Evolutionary conservation across 2,888 invertebrate species (phyloP).

Genomic region (Gryllus longicercus): DNA sequence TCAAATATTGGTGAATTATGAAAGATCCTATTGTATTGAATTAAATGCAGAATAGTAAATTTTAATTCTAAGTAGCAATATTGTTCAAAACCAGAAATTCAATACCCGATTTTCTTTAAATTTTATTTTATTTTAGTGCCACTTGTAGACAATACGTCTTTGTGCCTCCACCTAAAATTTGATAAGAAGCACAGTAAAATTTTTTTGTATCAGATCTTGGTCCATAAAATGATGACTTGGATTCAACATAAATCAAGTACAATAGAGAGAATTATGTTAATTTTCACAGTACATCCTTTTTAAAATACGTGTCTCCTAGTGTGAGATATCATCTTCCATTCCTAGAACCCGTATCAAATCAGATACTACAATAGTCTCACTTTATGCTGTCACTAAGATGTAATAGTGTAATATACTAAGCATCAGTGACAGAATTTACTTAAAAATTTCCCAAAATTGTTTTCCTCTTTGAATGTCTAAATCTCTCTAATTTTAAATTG

Average conservation of each 20-base stretch:
- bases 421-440: not conserved
- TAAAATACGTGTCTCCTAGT: not conserved
- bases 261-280: not conserved
- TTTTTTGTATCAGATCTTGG: not conserved
- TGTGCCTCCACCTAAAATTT: not conserved
- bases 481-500: not conserved
- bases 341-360: not conserved
- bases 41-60: not conserved
- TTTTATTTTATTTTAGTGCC: not conserved
- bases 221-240: not conserved
- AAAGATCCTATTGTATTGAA: not conserved
- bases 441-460: not conserved
- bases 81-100: not conserved
- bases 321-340: not conserved
- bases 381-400: not conserved
- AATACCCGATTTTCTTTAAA: not conserved
- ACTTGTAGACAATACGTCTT: not conserved
- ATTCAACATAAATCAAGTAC: not conserved
- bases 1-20: slow-evolving; percentile 17
- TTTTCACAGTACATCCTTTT: not conserved
- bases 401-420: not conserved
- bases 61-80: not conserved
- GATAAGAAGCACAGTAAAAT: not conserved
- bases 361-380: not conserved
- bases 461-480: not conserved